Conservation (phyloP, 2,888 invertebrate species). For the Taphrorychus bicolor region DNA sequence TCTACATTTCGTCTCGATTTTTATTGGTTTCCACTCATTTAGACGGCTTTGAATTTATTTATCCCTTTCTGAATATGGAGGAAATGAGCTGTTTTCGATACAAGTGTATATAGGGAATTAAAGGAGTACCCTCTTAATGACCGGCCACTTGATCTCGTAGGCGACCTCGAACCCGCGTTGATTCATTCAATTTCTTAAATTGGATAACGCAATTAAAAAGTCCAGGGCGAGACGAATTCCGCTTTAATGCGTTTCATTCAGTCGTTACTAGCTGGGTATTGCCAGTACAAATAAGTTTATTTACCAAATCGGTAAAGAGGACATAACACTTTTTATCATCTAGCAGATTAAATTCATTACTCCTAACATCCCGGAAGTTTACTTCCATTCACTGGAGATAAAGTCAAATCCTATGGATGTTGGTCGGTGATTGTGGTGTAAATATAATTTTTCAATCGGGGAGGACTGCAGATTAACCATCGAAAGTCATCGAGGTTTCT, state of each 20-base stretch:
- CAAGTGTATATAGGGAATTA: neutral
- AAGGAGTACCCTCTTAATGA: neutral
- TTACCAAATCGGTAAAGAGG: constrained; percentile 13
- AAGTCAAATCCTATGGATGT: constrained; percentile 37
- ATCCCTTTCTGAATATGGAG: neutral
- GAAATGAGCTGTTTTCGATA: neutral
- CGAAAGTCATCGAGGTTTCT: neutral
- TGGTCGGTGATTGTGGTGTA: constrained; percentile 12
- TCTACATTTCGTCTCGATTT: constrained; percentile 14
- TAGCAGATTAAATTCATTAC: constrained; percentile 27
- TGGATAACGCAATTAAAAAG: constrained; percentile 38
- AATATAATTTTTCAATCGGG: neutral
- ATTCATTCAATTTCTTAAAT: constrained; percentile 40
- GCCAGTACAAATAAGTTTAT: neutral
- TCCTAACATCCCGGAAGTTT: constrained; percentile 36
- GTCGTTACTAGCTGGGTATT: neutral
- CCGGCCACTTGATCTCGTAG: constrained; percentile 33
- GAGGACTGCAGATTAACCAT: constrained; percentile 1
- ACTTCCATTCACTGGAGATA: constrained; percentile 27
- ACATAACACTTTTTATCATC: constrained; percentile 19
- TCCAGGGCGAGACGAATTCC: constrained; percentile 33
- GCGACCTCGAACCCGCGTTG: constrained; percentile 37
- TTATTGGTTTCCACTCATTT: neutral
- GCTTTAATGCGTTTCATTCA: constrained; percentile 34
- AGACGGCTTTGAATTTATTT: too few relatives aligned